phyloP scores from a whole-genome alignment of 2,888 invertebrate genomes.

The Acanthopleura granulata region DNA sequence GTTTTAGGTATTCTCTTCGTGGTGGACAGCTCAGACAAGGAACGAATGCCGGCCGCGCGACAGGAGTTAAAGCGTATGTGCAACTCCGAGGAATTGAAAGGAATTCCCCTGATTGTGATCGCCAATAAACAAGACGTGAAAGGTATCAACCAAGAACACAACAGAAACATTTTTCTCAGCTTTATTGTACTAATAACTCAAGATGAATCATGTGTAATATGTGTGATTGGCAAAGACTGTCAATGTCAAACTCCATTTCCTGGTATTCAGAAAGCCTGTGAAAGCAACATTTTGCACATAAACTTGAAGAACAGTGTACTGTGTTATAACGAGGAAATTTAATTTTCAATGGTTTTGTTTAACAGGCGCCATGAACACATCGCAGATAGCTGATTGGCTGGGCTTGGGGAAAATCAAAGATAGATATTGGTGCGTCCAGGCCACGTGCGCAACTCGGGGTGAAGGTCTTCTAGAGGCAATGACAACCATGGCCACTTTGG shows the following conservation, averaged over 20 bases:
- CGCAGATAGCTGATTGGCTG: conserved; percentile 11
- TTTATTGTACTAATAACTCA: too few relatives aligned
- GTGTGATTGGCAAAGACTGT: too few relatives aligned
- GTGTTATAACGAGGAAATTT: background rate
- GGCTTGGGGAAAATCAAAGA: conserved; percentile 15
- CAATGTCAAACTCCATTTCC: background rate
- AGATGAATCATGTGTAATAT: too few relatives aligned
- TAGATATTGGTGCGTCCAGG: conserved; percentile 18
- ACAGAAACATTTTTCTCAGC: too few relatives aligned
- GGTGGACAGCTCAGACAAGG: conserved; percentile 10
- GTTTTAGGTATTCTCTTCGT: conserved; percentile 9
- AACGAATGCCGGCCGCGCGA: conserved; percentile 11
- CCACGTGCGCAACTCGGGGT: conserved; percentile 15
- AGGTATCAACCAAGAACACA: background rate
- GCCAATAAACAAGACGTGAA: conserved; percentile 19
- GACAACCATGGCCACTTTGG: conserved; percentile 14
- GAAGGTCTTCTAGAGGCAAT: conserved; percentile 12
- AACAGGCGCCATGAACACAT: conserved; percentile 12
- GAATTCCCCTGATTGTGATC: conserved; percentile 12
- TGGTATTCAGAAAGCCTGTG: background rate
- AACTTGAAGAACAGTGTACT: background rate
- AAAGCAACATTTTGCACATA: background rate
- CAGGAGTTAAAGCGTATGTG: conserved; percentile 18
- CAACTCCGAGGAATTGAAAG: conserved; percentile 9
- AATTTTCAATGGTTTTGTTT: background rate